These are phyloP conservation scores for Paratrypauchen microcephalus DNA, from an alignment of 2,797 vertebrate genomes.

Conservation along the genomic window DNA sequence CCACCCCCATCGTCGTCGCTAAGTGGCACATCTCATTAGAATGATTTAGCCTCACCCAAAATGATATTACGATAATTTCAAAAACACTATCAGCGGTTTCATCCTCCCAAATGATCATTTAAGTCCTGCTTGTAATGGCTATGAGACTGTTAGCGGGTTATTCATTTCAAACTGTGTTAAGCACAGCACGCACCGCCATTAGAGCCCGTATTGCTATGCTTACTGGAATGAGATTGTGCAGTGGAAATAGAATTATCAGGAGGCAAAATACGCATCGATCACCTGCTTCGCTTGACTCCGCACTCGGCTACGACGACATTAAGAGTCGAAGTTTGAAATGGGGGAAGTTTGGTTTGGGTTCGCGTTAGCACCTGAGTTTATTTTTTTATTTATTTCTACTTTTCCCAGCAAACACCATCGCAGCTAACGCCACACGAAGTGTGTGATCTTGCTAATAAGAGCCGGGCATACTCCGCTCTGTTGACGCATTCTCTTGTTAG, in stretches of 20 bases:
- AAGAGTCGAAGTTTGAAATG: slow-evolving; percentile 39
- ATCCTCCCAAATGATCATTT: slow-evolving; percentile 69
- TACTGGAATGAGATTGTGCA: slow-evolving; percentile 55
- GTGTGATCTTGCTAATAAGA: slow-evolving; percentile 40
- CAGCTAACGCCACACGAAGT: neutral
- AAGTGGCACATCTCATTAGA: slow-evolving; percentile 67
- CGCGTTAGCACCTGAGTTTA: slow-evolving; percentile 20
- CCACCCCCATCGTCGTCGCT: slow-evolving; percentile 46
- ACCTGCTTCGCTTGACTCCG: slow-evolving; percentile 32
- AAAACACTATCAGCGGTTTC: slow-evolving; percentile 61
- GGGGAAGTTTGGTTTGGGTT: slow-evolving; percentile 36
- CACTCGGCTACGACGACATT: slow-evolving; percentile 24
- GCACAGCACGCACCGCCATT: slow-evolving; percentile 75
- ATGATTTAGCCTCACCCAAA: slow-evolving; percentile 68
- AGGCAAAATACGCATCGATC: slow-evolving; percentile 48
- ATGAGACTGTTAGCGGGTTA: slow-evolving; percentile 70
- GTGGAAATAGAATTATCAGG: slow-evolving; percentile 55
- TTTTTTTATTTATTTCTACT: slow-evolving; percentile 7
- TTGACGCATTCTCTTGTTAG: slow-evolving; percentile 39
- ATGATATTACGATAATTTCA: slow-evolving; percentile 65
- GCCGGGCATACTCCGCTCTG: slow-evolving; percentile 35
- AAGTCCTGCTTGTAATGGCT: slow-evolving; percentile 72
- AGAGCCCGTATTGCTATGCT: slow-evolving; percentile 51
- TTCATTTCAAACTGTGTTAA: slow-evolving; percentile 80
- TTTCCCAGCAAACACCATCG: slow-evolving; percentile 2